A percentile compares a stretch with the other conserved stretches of the same genome.
phyloP scores from a whole-genome alignment of 2,888 invertebrate species.

The Leptarthrus brevirostris region DNA sequence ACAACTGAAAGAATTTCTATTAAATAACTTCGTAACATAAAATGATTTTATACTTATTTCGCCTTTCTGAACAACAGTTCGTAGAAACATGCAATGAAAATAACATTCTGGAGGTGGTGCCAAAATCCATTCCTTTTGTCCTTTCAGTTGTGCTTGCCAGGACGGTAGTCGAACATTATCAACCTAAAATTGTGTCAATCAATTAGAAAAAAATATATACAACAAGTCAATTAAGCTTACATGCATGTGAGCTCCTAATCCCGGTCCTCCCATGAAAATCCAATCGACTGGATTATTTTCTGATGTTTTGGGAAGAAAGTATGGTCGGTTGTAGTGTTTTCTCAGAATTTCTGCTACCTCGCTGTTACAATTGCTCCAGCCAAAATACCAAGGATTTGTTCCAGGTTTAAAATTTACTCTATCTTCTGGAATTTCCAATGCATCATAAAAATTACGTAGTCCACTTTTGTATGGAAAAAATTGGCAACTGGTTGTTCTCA shows the following conservation, averaged over 20 bases:
- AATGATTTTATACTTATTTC: constrained; percentile 79
- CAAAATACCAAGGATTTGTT: constrained; percentile 73
- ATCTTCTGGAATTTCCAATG: constrained; percentile 81
- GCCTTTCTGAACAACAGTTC: constrained; percentile 81
- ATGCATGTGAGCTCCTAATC: constrained; percentile 95
- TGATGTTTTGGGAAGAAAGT: constrained; percentile 87
- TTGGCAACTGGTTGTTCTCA: constrained; percentile 79
- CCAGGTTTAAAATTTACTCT: constrained; percentile 71
- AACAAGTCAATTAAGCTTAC: constrained; percentile 72
- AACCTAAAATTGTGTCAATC: constrained; percentile 71
- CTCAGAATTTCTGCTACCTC: constrained; percentile 82
- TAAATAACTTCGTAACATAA: background rate
- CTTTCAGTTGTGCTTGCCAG: constrained; percentile 96
- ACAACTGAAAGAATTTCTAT: constrained; percentile 76
- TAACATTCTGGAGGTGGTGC: constrained; percentile 94
- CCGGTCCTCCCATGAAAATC: constrained; percentile 97
- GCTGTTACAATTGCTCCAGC: constrained; percentile 94
- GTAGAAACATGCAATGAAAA: constrained; percentile 73
- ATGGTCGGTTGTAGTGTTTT: constrained; percentile 83
- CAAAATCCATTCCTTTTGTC: constrained; percentile 88
- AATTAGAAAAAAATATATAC: background rate
- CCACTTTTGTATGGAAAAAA: constrained; percentile 95
- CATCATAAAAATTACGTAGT: constrained; percentile 81
- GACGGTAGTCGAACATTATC: constrained; percentile 94
- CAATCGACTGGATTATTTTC: constrained; percentile 93